Conservation (phyloP, 1,140 invertebrate species). For the Bicyclus anynana region DNA sequence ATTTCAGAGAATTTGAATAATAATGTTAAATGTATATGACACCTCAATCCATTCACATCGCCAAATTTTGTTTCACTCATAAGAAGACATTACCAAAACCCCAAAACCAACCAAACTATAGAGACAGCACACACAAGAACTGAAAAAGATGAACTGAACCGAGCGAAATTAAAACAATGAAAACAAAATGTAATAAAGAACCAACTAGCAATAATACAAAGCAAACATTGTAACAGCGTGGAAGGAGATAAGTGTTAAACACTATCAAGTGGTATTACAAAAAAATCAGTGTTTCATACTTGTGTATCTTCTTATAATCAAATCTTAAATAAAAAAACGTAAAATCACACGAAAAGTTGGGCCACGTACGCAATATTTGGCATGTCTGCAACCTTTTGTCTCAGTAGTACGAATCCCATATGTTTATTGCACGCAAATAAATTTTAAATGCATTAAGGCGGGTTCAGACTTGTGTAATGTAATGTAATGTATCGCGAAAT, state of each 20-base stretch:
- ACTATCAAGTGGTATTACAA: slow-evolving; percentile 31
- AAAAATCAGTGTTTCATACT: slow-evolving; percentile 53
- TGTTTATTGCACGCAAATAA: slow-evolving; percentile 7
- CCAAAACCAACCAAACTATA: slow-evolving; percentile 34
- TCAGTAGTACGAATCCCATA: slow-evolving; percentile 7
- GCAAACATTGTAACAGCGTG: slow-evolving; percentile 12
- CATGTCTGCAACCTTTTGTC: neutral
- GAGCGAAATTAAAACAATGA: slow-evolving; percentile 19
- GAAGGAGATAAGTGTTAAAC: slow-evolving; percentile 11
- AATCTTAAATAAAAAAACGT: slow-evolving; percentile 16
- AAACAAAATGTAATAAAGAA: slow-evolving; percentile 30
- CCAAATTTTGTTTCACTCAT: slow-evolving; percentile 27
- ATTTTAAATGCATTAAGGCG: no score
- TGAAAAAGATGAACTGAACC: slow-evolving; percentile 27
- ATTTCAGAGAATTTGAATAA: no score
- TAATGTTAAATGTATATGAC: neutral
- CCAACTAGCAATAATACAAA: slow-evolving; percentile 19
- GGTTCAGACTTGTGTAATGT: no score
- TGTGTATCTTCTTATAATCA: slow-evolving; percentile 69
- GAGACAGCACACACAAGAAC: slow-evolving; percentile 37
- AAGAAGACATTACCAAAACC: slow-evolving; percentile 41
- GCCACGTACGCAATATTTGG: neutral
- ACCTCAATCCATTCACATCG: slow-evolving; percentile 45
- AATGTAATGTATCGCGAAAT: no score
- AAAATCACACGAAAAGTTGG: slow-evolving; percentile 2